Conservation (phyloP, 1,140 invertebrate species). For the Pseudoatta argentina region DNA sequence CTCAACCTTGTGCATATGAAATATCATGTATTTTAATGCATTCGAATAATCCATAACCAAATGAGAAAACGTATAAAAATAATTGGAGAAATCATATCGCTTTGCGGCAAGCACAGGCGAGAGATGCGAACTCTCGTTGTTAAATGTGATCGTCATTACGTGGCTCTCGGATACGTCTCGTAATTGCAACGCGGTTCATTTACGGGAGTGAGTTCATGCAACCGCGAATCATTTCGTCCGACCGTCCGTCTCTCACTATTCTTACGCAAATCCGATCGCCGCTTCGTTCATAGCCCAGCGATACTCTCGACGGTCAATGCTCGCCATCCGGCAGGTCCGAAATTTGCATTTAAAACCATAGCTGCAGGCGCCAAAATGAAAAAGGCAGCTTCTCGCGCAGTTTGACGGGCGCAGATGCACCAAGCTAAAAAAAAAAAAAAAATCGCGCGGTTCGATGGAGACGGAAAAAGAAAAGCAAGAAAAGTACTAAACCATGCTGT, state of each 20-base stretch:
- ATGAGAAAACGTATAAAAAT: constrained; percentile 34
- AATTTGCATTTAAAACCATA: constrained; percentile 74
- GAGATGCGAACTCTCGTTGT: constrained; percentile 35
- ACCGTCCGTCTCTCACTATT: constrained; percentile 33
- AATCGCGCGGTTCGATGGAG: constrained; percentile 45
- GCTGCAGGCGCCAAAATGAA: constrained; percentile 66
- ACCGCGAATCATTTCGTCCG: constrained; percentile 36
- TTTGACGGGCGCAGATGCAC: constrained; percentile 69
- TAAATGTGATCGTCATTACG: constrained; percentile 54
- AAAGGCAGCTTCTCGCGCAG: constrained; percentile 44
- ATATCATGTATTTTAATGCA: constrained; percentile 57
- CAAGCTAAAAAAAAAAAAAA: constrained; percentile 58
- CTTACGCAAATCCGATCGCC: constrained; percentile 53
- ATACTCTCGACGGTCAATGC: constrained; percentile 47
- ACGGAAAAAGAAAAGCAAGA: constrained; percentile 31
- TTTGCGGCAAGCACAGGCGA: constrained; percentile 1
- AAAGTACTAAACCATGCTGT: constrained; percentile 32
- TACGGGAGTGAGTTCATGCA: constrained; percentile 29
- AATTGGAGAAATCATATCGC: constrained; percentile 36
- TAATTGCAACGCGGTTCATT: constrained; percentile 52
- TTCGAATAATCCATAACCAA: constrained; percentile 39
- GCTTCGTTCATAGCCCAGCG: no score
- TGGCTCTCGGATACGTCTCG: constrained; percentile 14
- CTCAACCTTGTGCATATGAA: constrained; percentile 40
- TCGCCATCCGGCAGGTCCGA: constrained; percentile 60